Base-by-base conservation (phyloP, 1,140 invertebrate species). In the Drosophila ogumai region DNA sequence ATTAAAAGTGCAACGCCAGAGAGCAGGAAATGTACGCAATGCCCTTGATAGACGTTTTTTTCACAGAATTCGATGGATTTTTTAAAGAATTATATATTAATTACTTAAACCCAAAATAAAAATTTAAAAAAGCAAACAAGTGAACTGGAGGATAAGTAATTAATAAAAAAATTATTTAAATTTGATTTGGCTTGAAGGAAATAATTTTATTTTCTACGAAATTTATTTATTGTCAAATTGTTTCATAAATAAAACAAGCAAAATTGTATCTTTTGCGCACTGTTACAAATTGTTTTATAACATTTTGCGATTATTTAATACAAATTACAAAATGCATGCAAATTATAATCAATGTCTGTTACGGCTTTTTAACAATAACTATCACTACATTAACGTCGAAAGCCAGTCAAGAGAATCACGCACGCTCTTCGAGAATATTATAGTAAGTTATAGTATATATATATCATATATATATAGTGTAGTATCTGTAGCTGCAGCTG, bases 1-100 rank as follows among this genome's bases (percentile, higher is more conserved):
- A 85, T 84, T 80, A 84, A 75, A 84, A 80, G 65, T 63, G 52
- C 65, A 81, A 50, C 72, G 68, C 17, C 58, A 71, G 34, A 40
- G 19, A 61, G 28, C 56, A 61, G 56, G 56, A 73, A 74, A 54
- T 73, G 55, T 36, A 36, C 19, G 17, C 22, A 43, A 60, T 54
- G 63, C 47, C 63, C 63, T 69, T 41, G n/a, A 55, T 31, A 17
- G 47, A 47, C 12, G 15, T 13, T 36, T 65, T 41, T 22, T 22
- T 6, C 36, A 32, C 25, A 22, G 12, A 50, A 63, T 15, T 28
- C 0, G 7, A 8, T 22, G 32, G 43, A 13, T 34, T 44, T 41
- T 56, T 31, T 28, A 6, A n/a, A 9, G 2, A 19, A 17, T 22
- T 22, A 22, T 22, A 22, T 22, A 22, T 22, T 3, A 22, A 22